Evolutionary conservation across 2,888 invertebrate species (phyloP), one percentile per base, ranked within the genome.

Genomic region (Amphipyra tragopoginis): DNA sequence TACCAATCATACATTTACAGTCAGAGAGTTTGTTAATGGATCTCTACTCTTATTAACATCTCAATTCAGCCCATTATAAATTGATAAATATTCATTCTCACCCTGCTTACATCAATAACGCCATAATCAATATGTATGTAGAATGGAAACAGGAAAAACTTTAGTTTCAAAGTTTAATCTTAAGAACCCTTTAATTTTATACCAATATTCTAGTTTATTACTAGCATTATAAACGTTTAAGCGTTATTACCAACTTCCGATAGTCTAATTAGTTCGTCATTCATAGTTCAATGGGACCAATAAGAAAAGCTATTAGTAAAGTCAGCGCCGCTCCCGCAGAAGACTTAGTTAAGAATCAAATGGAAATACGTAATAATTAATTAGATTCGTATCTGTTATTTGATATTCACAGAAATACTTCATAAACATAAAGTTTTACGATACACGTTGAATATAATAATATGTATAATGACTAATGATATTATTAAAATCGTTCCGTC

Each of bases 51-150:
- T 86, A 90, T 89, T 89, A 86, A 90, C 89, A 90, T 90, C 88
- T 91, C 84, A 88, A 91, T 92, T 86, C 77, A 79, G 74, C 74
- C 64, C 77, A 83, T 84, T 88, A 90, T 89, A 88, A 88, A 91
- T 91, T 84, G 87, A 90, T 90, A 88, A 88, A 91, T 91, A 89
- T 90, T 92, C 86, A 91, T 90, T 81, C 72, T 76, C 79, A 71
- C 79, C 75, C 78, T 79, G 76, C 79, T 85, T 82, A 80, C 79
- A 79, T 82, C 86, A 87, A 86, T 88, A 89, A 84, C 85, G 77
- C 82, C 82, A 78, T 84, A 81, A 83, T 82, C 82, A 81, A 85
- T 82, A 83, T 74, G 79, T 75, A 77, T 82, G 66, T 73, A 72
- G 77, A 85, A 80, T 81, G 26, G 51, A 55, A 48, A 55, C 39